These are phyloP conservation scores for Tokudaia muenninki DNA, from an alignment of 2,797 vertebrate species.

Conservation along the genomic window DNA sequence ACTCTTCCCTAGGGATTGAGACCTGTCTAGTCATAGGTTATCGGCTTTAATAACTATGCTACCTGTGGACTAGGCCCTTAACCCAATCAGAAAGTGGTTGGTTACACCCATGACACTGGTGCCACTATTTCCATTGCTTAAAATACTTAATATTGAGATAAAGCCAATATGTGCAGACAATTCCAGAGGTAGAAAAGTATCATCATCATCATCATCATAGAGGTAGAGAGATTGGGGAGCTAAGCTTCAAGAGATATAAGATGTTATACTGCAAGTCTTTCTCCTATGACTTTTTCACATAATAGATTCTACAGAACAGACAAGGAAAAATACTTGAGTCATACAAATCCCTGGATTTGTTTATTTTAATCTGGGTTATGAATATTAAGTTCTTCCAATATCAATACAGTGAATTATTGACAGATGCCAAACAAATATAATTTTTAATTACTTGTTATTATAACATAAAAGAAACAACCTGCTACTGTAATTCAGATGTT, in stretches of 20 bases:
- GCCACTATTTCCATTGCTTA: not conserved
- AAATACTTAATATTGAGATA: not conserved
- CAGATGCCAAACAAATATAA: not conserved
- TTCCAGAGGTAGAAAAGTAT: not conserved
- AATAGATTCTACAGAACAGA: not conserved
- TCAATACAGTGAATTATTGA: not conserved
- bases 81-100: not conserved
- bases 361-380: not conserved
- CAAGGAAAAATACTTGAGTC: not conserved
- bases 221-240: not conserved
- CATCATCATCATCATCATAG: not conserved
- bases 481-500: not conserved
- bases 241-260: not conserved
- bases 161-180: not conserved
- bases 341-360: not conserved
- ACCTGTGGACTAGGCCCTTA: not conserved
- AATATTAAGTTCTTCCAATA: not conserved
- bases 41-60: not conserved
- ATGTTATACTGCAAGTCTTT: not conserved
- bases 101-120: not conserved
- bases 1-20: no score
- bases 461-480: conserved; percentile 9
- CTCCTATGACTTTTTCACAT: not conserved
- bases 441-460: not conserved
- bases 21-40: not conserved